Percentiles rank a stretch among this genome's conserved stretches.
Conservation (phyloP, 2,888 invertebrate genomes). For the Polydrusus pterygomalis region DNA sequence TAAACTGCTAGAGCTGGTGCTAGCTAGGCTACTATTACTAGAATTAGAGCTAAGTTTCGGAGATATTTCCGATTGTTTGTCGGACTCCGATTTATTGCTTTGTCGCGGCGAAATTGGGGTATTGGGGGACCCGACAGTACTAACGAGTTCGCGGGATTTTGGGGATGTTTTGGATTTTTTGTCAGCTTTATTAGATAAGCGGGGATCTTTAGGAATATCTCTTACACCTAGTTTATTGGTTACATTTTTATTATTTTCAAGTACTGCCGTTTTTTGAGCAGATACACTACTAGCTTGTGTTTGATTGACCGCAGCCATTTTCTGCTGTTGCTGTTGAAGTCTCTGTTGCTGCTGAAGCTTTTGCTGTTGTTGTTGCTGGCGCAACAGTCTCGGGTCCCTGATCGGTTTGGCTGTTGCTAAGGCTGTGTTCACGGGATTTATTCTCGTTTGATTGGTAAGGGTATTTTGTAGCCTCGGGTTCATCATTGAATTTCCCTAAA, state of each 20-base stretch:
- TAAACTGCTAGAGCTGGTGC: constrained; percentile 54
- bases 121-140: neutral
- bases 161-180: constrained; percentile 64
- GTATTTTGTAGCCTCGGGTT: constrained; percentile 52
- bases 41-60: constrained; percentile 59
- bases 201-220: constrained; percentile 70
- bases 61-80: constrained; percentile 4
- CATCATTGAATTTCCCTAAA: constrained; percentile 54
- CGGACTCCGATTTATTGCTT: constrained; percentile 47
- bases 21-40: constrained; percentile 57
- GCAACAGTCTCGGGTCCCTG: constrained; percentile 66
- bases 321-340: neutral
- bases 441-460: constrained; percentile 70
- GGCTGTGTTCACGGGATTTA: constrained; percentile 74
- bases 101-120: constrained; percentile 23
- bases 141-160: constrained; percentile 59
- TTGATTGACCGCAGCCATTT: neutral
- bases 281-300: constrained; percentile 51
- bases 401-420: constrained; percentile 68
- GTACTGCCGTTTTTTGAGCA: constrained; percentile 66
- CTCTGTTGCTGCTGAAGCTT: constrained; percentile 61
- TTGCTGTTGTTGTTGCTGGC: constrained; percentile 35
- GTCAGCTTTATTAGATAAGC: constrained; percentile 69
- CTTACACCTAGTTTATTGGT: constrained; percentile 70
- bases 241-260: constrained; percentile 71